Conservation (phyloP, 1,140 invertebrate genomes). For the Drosophila sproati region DNA sequence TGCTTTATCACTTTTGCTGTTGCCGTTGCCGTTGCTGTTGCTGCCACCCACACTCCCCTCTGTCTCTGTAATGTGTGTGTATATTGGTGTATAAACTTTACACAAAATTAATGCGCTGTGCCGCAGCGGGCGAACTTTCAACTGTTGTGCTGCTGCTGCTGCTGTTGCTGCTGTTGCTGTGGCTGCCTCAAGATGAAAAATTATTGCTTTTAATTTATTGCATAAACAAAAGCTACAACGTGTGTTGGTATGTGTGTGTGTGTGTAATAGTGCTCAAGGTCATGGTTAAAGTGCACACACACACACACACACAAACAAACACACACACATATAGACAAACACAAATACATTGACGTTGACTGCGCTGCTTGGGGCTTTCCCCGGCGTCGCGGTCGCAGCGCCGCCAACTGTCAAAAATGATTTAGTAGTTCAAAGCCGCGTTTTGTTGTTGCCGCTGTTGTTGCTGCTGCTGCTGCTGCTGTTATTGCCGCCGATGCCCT, state of each 20-base stretch:
- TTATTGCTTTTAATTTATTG: conserved; percentile 85
- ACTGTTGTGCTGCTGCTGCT: conserved; percentile 74
- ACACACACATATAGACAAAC: conserved; percentile 25
- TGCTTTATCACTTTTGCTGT: conserved; percentile 69
- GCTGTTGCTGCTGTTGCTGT: conserved; percentile 43
- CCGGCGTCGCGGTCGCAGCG: conserved; percentile 66
- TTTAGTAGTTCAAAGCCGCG: conserved; percentile 83
- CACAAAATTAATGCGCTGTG: conserved; percentile 80
- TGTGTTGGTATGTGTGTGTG: conserved; percentile 34
- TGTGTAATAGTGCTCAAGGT: conserved; percentile 74
- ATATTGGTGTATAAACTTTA: conserved; percentile 63
- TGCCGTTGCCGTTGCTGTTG: conserved; percentile 20
- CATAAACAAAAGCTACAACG: conserved; percentile 73
- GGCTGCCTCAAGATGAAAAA: conserved; percentile 83
- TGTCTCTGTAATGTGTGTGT: conserved; percentile 41
- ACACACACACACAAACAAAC: conserved; percentile 28
- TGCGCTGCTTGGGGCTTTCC: conserved; percentile 75
- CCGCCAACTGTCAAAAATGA: conserved; percentile 82
- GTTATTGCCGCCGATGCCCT: neutral
- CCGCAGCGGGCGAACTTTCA: conserved; percentile 83
- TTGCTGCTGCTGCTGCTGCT: neutral
- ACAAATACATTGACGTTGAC: conserved; percentile 28
- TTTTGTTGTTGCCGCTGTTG: conserved; percentile 54
- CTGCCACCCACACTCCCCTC: conserved; percentile 6
- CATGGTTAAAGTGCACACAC: conserved; percentile 63